Evolutionary conservation across 2,797 vertebrate genomes (phyloP).

Genomic region (Sandelia bainsii): DNA sequence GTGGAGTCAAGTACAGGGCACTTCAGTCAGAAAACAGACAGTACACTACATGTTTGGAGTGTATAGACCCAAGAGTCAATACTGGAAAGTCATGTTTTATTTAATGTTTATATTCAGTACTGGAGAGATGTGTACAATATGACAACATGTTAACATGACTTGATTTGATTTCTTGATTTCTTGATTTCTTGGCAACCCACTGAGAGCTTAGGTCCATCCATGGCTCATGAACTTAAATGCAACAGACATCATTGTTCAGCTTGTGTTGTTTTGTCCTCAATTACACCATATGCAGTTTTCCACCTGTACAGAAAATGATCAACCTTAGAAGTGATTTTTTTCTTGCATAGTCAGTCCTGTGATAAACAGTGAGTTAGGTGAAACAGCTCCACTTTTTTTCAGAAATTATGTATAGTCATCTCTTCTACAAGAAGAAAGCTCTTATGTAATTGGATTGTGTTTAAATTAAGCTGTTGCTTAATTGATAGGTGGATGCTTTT

Average conservation of each 20-base stretch:
- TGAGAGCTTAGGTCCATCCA: constrained; percentile 16
- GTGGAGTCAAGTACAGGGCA: constrained; percentile 51
- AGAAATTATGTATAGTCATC: no score
- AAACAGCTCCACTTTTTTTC: no score
- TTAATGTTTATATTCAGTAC: constrained; percentile 1
- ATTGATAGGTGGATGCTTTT: background rate
- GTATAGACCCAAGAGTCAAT: background rate
- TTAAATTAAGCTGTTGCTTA: no score
- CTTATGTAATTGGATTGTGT: no score
- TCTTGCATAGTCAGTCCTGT: background rate
- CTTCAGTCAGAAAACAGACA: constrained; percentile 34
- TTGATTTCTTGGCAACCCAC: constrained; percentile 2
- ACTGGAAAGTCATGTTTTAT: constrained; percentile 31
- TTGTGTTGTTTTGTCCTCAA: background rate
- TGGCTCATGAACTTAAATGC: background rate
- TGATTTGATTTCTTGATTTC: constrained; percentile 3
- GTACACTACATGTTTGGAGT: background rate
- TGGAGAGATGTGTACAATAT: background rate
- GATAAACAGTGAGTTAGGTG: no score
- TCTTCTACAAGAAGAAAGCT: no score
- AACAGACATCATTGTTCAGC: background rate
- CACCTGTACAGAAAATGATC: background rate
- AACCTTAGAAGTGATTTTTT: background rate
- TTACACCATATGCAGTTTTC: background rate
- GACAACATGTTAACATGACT: constrained; percentile 9